These are phyloP conservation scores for Drosophila teissieri DNA, from an alignment of 1,140 invertebrate genomes.

Conservation along the genomic window DNA sequence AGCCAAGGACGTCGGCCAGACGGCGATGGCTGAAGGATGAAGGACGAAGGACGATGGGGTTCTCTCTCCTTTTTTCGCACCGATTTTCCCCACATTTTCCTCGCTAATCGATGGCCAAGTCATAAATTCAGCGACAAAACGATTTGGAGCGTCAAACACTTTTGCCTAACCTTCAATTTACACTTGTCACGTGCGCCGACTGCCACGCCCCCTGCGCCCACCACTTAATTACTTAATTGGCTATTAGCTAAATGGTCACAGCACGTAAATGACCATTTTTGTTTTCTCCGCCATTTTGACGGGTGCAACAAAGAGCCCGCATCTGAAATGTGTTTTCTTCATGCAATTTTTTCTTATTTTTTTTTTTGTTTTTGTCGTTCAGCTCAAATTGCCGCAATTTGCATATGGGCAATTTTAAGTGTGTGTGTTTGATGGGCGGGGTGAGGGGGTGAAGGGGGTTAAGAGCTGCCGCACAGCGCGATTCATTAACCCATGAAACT, in stretches of 20 bases:
- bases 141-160: conserved; percentile 29
- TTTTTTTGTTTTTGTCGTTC: neutral
- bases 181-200: conserved; percentile 64
- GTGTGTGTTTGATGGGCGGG: neutral
- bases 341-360: neutral
- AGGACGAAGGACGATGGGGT: no score
- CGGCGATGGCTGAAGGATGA: conserved; percentile 1
- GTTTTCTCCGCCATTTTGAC: neutral
- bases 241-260: conserved; percentile 66
- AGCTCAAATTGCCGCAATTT: conserved; percentile 26
- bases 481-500: conserved; percentile 44
- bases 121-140: conserved; percentile 48
- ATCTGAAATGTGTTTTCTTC: conserved; percentile 3
- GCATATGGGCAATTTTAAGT: conserved; percentile 13
- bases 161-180: conserved; percentile 49
- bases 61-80: neutral
- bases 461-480: conserved; percentile 9
- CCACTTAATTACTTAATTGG: conserved; percentile 77
- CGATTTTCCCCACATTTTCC: neutral
- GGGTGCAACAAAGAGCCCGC: conserved; percentile 10
- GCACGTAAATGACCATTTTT: neutral
- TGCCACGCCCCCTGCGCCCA: neutral
- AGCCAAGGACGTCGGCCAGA: conserved; percentile 18
- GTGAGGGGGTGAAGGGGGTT: neutral
- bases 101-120: conserved; percentile 62